A percentile compares a stretch with the other conserved stretches of the same genome.
Conservation (phyloP, 2,888 invertebrate genomes). For the Drosophila pegasa region DNA sequence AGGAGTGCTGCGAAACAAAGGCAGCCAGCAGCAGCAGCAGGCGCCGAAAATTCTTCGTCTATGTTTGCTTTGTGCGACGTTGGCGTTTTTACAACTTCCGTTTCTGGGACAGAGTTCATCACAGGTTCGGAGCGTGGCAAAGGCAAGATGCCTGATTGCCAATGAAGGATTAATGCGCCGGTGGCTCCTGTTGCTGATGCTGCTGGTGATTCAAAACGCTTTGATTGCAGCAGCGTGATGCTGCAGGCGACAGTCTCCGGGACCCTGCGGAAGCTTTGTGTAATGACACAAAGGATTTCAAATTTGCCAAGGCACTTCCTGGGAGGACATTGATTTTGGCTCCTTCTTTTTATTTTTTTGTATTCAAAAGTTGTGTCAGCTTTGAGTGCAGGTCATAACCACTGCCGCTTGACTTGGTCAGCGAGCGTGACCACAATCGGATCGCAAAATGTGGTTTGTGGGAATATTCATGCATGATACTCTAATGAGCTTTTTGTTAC, state of each 20-base stretch:
- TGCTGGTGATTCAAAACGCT: slow-evolving; percentile 56
- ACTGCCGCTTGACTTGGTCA: slow-evolving; percentile 14
- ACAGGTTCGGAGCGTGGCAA: slow-evolving; percentile 54
- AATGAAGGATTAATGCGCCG: slow-evolving; percentile 74
- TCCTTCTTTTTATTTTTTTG: slow-evolving; percentile 27
- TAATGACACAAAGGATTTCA: slow-evolving; percentile 83
- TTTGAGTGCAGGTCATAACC: slow-evolving; percentile 13
- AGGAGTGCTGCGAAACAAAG: slow-evolving; percentile 36
- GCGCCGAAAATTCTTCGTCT: slow-evolving; percentile 54
- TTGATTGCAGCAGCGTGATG: slow-evolving; percentile 71
- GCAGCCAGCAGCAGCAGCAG: slow-evolving; percentile 50
- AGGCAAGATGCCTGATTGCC: slow-evolving; percentile 69
- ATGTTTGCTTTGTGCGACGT: slow-evolving; percentile 76
- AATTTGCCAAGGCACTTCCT: slow-evolving; percentile 81
- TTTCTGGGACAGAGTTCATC: slow-evolving; percentile 62
- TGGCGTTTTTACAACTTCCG: slow-evolving; percentile 81
- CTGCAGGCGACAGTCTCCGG: slow-evolving; percentile 62
- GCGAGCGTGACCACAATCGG: slow-evolving; percentile 27
- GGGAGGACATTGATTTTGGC: slow-evolving; percentile 68
- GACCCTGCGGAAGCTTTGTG: slow-evolving; percentile 77
- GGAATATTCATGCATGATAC: slow-evolving; percentile 52
- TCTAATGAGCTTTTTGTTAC: slow-evolving; percentile 54
- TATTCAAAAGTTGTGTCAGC: slow-evolving; percentile 21
- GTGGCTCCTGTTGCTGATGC: slow-evolving; percentile 25
- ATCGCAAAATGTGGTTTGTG: slow-evolving; percentile 31